These are phyloP conservation scores for Eutolmus rufibarbis DNA, from an alignment of 2,888 invertebrate species.

Conservation along the genomic window DNA sequence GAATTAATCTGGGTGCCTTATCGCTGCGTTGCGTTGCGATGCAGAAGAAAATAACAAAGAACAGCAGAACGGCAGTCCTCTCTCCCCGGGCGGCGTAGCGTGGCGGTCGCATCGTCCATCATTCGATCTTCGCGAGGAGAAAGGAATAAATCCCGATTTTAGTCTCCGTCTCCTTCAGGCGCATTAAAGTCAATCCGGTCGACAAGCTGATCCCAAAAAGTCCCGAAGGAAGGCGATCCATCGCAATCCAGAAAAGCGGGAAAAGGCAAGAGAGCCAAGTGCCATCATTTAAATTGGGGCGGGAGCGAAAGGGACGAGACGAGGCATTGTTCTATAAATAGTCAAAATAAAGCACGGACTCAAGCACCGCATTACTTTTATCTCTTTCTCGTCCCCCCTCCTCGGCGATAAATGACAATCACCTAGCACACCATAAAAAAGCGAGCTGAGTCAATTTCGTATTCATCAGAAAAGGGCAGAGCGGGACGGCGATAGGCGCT, in stretches of 20 bases:
- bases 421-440: constrained; percentile 50
- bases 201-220: background rate
- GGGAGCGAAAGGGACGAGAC: constrained; percentile 28
- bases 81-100: background rate
- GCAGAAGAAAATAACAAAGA: constrained; percentile 6
- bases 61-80: background rate
- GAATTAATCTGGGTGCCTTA: background rate
- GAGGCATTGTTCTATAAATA: constrained; percentile 40
- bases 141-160: constrained; percentile 2
- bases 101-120: background rate
- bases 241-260: background rate
- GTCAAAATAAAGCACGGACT: constrained; percentile 45
- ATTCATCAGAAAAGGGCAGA: constrained; percentile 44
- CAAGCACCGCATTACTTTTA: constrained; percentile 46
- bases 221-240: background rate
- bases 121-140: constrained; percentile 7
- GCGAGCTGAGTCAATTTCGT: constrained; percentile 48
- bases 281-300: background rate
- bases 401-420: constrained; percentile 48
- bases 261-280: background rate
- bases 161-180: background rate
- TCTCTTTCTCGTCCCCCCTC: constrained; percentile 46
- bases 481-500: background rate
- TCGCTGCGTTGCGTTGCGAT: background rate
- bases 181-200: constrained; percentile 5